A percentile compares a stretch with the other conserved stretches of the same genome.
Conservation (phyloP, 2,797 vertebrate genomes). For the Sebastolobus altivelis region DNA sequence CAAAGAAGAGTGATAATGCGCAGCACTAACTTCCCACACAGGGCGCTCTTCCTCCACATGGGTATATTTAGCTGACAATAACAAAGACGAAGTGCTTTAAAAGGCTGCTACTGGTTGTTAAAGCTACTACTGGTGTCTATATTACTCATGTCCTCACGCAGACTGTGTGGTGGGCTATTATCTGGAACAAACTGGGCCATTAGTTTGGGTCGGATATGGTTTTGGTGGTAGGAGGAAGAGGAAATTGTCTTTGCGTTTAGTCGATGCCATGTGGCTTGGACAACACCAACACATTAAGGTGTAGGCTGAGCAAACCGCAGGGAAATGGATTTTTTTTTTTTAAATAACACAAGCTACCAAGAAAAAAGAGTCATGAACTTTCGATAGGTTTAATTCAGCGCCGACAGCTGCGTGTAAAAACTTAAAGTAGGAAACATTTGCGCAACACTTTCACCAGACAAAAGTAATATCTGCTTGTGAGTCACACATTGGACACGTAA, state of each 20-base stretch:
- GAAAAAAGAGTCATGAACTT: not conserved
- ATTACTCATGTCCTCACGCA: not conserved
- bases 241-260: not conserved
- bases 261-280: conserved; percentile 47
- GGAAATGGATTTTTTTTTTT: not conserved
- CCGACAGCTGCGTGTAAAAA: not conserved
- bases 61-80: conserved; percentile 46
- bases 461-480: not conserved
- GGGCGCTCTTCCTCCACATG: conserved; percentile 45
- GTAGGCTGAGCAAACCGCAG: not conserved
- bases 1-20: conserved; percentile 12
- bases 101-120: conserved; percentile 13
- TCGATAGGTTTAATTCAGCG: not conserved
- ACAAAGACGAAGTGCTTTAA: conserved; percentile 46
- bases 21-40: conserved; percentile 40
- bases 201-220: not conserved
- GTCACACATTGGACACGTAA: not conserved
- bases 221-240: conserved; percentile 1
- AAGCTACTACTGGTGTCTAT: not conserved
- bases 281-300: not conserved
- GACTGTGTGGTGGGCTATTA: not conserved
- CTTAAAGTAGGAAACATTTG: not conserved
- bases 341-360: not conserved
- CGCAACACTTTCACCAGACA: not conserved
- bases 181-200: accelerated